These are phyloP conservation scores for Conopomorpha cramerella DNA, from an alignment of 1,140 invertebrate genomes.

Conservation along the genomic window DNA sequence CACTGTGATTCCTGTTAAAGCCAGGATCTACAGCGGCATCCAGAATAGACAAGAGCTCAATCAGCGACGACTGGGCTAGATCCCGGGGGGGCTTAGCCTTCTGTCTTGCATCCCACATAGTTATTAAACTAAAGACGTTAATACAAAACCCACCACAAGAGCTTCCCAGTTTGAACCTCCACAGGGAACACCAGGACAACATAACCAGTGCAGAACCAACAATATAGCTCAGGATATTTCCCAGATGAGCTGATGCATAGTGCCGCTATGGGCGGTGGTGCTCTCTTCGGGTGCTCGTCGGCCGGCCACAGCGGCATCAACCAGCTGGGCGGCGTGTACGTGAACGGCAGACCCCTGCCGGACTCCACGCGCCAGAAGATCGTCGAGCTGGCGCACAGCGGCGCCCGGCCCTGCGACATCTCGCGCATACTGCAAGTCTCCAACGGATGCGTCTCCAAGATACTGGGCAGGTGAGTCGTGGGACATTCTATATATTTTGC, in stretches of 20 bases:
- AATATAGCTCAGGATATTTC: constrained; percentile 9
- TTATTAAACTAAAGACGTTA: no score
- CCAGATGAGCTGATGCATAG: constrained; percentile 58
- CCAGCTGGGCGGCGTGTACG: constrained; percentile 97
- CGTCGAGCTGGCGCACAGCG: constrained; percentile 95
- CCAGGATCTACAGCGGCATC: no score
- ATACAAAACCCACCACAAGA: no score
- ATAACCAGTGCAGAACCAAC: not conserved
- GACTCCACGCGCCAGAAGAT: constrained; percentile 97
- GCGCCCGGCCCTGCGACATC: constrained; percentile 97
- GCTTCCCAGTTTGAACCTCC: no score
- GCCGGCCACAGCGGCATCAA: constrained; percentile 96
- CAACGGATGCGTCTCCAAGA: constrained; percentile 95
- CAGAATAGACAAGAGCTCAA: no score
- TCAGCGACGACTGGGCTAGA: no score
- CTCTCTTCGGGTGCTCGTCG: constrained; percentile 75
- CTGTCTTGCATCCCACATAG: no score
- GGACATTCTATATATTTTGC: not conserved
- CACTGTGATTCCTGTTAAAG: no score
- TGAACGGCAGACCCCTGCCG: constrained; percentile 95
- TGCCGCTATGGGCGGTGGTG: constrained; percentile 58
- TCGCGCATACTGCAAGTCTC: constrained; percentile 95
- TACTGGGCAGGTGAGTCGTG: constrained; percentile 83
- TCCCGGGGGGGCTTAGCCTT: no score
- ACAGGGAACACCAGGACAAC: no score